A percentile compares a stretch with the other conserved stretches of the same genome.
These are phyloP conservation scores for Ditylenchus dipsaci DNA, from an alignment of 1,140 invertebrate genomes.

Conservation along the genomic window DNA sequence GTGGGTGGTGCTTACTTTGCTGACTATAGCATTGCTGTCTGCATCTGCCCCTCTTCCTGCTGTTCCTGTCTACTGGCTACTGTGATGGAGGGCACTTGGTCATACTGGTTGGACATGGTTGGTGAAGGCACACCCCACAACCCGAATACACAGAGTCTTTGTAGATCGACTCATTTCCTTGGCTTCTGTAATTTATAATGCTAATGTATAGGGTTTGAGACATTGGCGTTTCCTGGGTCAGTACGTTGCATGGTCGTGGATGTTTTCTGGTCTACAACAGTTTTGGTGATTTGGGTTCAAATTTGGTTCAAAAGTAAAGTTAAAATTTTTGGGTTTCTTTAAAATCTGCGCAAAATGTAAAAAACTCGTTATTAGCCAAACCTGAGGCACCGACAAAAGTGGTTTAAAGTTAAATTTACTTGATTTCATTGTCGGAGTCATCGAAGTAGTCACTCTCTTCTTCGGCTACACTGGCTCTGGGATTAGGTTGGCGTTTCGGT, in stretches of 20 bases:
- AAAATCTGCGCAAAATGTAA: too few relatives aligned
- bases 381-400: background rate
- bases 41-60: background rate
- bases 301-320: background rate
- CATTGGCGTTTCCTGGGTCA: too few relatives aligned
- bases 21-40: background rate
- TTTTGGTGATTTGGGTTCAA: background rate
- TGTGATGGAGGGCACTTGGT: slow-evolving; percentile 8
- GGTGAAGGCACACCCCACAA: background rate
- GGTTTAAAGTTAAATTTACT: background rate
- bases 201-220: too few relatives aligned
- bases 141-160: background rate
- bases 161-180: background rate
- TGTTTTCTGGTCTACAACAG: too few relatives aligned
- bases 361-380: too few relatives aligned
- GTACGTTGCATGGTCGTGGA: too few relatives aligned
- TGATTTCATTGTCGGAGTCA: background rate
- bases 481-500: background rate
- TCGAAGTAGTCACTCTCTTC: slow-evolving; percentile 18
- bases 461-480: slow-evolving; percentile 34
- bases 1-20: background rate
- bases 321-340: background rate
- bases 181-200: slow-evolving; percentile 19
- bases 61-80: slow-evolving; percentile 5
- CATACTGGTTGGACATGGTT: slow-evolving; percentile 17